Base-by-base conservation (phyloP, 1,140 invertebrate species). In the Drosophila elegans region DNA sequence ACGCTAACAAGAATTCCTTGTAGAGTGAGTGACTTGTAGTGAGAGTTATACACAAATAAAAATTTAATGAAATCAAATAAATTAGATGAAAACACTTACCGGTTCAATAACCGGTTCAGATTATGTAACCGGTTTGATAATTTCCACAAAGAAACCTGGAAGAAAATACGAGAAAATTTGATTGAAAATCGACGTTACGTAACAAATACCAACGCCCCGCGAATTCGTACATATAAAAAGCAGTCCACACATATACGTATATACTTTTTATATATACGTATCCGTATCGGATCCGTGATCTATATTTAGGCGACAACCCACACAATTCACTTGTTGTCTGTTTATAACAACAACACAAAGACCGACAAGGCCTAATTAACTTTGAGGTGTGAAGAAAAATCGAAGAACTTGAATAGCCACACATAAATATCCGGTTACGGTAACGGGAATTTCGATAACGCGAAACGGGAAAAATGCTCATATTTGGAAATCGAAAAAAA, bases 241-340 rank as follows among this genome's bases (percentile, higher is more conserved):
- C 49, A 46, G n/a, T 42, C 46, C 42, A 44, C 32, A 76, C 38
- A 25, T 46, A 53, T 53, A 54, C 13, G 41, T 48, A 36, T 61
- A 52, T 48, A 57, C 49, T 51, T 44, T 12, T 44, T 12, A 10
- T 44, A 41, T 66, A 60, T 67, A 56, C 21, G 27, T 27, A 42
- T 68, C 59, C 72, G 62, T 74, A 54, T 80, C 44, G 76, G 76
- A 80, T 77, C 79, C 72, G 69, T 77, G 83, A 83, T 89, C 84
- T 88, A 88, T 84, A 88, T 89, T 88, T 88, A 88, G 84, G 76
- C 72, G 80, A 83, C 83, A 89, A 84, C 80, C 83, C 83, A 88
- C 83, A 89, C 83, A 88, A 77, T 60, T 88, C 83, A 83, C 79
- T 86, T 86, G 82, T 78, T 86, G 74, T 62, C 68, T 86, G 78